These are phyloP conservation scores for Peribatodes rhomboidaria DNA, from an alignment of 2,888 invertebrate species.

Conservation along the genomic window DNA sequence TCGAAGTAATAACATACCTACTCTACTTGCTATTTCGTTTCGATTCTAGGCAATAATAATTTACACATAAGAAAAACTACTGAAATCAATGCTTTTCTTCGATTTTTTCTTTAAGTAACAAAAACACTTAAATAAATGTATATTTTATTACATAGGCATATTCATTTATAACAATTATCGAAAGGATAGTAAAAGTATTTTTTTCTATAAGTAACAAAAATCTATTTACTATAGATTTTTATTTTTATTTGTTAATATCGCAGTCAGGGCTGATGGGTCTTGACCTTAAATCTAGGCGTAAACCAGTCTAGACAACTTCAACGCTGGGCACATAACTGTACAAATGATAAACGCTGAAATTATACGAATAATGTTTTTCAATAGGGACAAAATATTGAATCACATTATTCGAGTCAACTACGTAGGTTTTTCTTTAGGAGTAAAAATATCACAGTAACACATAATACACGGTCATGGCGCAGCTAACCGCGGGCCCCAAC, in stretches of 20 bases:
- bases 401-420: not conserved
- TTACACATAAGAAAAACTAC: not conserved
- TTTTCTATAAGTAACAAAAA: not conserved
- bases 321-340: conserved; percentile 19
- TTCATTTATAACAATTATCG: too few relatives aligned
- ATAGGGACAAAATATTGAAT: not conserved
- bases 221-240: not conserved
- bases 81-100: too few relatives aligned
- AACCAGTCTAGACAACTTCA: conserved; percentile 40
- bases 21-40: too few relatives aligned
- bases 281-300: conserved; percentile 22
- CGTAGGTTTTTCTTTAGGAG: not conserved
- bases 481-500: too few relatives aligned
- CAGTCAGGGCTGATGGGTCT: not conserved
- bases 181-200: too few relatives aligned
- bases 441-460: too few relatives aligned
- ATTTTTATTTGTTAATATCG: not conserved
- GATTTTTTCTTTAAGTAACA: not conserved
- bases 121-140: too few relatives aligned
- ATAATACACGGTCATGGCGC: too few relatives aligned
- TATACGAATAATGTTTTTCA: not conserved
- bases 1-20: too few relatives aligned
- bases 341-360: conserved; percentile 5
- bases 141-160: too few relatives aligned
- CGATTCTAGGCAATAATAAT: too few relatives aligned